phyloP scores from a whole-genome alignment of 2,113 vertebrate species.

The Ploceus nigricollis region DNA sequence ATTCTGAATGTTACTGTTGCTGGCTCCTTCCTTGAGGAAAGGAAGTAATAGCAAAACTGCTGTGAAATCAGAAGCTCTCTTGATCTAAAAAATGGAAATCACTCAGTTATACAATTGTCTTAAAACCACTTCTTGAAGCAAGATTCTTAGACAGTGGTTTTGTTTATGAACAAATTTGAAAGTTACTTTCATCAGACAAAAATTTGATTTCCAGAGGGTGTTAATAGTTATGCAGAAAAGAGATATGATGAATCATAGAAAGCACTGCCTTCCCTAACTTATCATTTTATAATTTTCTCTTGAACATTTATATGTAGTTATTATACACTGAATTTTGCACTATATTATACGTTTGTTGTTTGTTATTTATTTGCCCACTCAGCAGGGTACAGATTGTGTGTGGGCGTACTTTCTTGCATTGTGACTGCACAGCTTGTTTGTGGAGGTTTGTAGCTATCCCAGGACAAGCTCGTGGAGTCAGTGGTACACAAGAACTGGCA shows the following conservation, averaged over 20 bases:
- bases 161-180: background rate
- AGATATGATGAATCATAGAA: background rate
- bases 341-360: background rate
- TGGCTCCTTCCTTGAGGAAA: background rate
- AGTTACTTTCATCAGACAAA: background rate
- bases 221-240: background rate
- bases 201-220: background rate
- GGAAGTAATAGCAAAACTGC: background rate
- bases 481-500: background rate
- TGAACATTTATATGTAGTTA: background rate
- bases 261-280: background rate
- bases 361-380: background rate
- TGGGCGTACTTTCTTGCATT: background rate
- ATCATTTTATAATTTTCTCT: background rate
- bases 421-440: conserved; percentile 26
- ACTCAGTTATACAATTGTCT: background rate
- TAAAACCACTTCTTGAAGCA: background rate
- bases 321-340: background rate
- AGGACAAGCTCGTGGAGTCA: background rate
- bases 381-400: background rate
- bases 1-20: background rate
- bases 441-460: background rate
- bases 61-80: background rate
- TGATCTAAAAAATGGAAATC: background rate
- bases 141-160: background rate